Evolutionary conservation across 2,797 vertebrate genomes (phyloP).

Genomic region (Leucoraja ocellata): DNA sequence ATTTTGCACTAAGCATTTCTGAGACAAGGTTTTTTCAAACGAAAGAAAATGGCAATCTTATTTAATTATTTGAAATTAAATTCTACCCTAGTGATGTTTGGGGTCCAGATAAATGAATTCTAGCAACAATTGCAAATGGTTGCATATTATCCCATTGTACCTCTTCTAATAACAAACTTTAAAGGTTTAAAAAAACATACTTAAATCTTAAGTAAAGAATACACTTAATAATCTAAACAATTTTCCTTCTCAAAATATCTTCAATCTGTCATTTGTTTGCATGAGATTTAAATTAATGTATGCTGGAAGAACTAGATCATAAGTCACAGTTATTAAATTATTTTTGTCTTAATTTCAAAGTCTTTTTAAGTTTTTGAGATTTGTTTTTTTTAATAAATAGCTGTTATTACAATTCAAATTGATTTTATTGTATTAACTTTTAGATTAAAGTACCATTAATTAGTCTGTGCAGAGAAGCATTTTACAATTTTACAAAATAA

Average conservation of each 20-base stretch:
- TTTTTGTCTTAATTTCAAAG: not conserved
- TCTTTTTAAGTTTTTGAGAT: not conserved
- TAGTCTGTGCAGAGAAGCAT: not conserved
- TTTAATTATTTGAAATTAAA: too few species aligned
- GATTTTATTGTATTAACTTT: not conserved
- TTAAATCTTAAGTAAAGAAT: not conserved
- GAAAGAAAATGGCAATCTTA: too few species aligned
- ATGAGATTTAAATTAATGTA: not conserved
- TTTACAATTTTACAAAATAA: not conserved
- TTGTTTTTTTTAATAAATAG: not conserved
- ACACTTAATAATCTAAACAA: not conserved
- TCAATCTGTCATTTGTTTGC: not conserved
- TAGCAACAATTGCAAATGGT: too few species aligned
- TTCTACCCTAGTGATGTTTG: too few species aligned
- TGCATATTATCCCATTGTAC: too few species aligned
- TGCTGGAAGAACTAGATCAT: not conserved
- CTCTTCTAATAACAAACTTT: not conserved
- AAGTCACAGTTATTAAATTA: not conserved
- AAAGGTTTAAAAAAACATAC: not conserved
- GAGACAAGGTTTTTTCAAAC: too few species aligned
- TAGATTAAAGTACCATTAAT: not conserved
- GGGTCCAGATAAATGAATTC: too few species aligned
- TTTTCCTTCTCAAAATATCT: not conserved
- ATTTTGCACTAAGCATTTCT: too few species aligned
- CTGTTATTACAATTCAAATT: not conserved